phyloP scores from a whole-genome alignment of 2,113 vertebrate species.

The Xiphophorus hellerii region DNA sequence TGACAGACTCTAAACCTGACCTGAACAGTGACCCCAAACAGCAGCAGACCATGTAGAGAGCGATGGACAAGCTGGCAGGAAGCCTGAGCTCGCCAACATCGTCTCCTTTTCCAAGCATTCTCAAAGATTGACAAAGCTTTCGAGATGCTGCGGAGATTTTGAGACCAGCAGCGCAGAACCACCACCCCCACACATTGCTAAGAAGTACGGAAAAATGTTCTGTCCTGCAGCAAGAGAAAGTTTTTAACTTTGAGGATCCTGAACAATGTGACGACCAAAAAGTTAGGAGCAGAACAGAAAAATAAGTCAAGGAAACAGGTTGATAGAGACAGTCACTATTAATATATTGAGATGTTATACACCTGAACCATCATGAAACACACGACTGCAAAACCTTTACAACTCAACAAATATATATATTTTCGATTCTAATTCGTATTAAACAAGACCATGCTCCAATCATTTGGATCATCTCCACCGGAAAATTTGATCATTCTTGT shows the following conservation, averaged over 20 bases:
- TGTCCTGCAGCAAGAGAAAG: conserved; percentile 44
- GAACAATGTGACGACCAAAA: conserved; percentile 50
- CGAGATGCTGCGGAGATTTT: conserved; percentile 62
- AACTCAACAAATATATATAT: background rate
- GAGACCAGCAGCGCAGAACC: conserved; percentile 51
- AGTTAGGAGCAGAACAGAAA: conserved; percentile 39
- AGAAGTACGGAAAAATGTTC: conserved; percentile 36
- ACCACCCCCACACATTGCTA: conserved; percentile 45
- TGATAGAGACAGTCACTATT: conserved; percentile 12
- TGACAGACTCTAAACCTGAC: conserved; percentile 71
- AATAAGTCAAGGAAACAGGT: conserved; percentile 32
- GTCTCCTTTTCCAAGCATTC: conserved; percentile 53
- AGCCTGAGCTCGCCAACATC: conserved; percentile 58
- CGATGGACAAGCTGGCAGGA: conserved; percentile 72
- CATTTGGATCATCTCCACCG: conserved; percentile 1
- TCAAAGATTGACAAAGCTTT: conserved; percentile 56
- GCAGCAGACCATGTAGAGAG: conserved; percentile 62
- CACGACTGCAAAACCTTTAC: background rate
- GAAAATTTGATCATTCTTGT: background rate
- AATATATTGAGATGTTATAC: too few species aligned
- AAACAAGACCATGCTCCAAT: background rate
- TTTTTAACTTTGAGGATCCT: conserved; percentile 43
- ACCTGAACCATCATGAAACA: too few species aligned
- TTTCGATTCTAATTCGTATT: background rate
- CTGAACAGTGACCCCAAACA: conserved; percentile 66